phyloP scores from a whole-genome alignment of 2,113 vertebrate species.

The Coreoperca whiteheadi region DNA sequence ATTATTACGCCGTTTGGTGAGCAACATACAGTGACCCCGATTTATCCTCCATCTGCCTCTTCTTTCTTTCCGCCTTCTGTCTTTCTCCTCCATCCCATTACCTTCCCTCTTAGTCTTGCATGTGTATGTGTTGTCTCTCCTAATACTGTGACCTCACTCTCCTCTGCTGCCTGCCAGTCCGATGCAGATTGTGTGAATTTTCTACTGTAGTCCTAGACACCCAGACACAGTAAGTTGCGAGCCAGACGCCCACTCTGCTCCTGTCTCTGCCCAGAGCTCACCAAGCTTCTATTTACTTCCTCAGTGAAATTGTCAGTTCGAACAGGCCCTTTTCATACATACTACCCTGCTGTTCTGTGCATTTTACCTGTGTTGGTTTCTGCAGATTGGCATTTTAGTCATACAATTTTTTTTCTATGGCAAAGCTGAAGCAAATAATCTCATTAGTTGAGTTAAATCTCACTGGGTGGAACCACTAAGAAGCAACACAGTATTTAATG shows the following conservation, averaged over 20 bases:
- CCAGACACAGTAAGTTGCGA: slow-evolving; percentile 74
- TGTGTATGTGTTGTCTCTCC: slow-evolving; percentile 43
- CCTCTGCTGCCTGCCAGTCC: slow-evolving; percentile 73
- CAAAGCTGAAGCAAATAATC: not conserved
- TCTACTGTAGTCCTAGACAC: slow-evolving; percentile 81
- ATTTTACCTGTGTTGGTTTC: slow-evolving; percentile 18
- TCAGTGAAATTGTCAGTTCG: slow-evolving; percentile 39
- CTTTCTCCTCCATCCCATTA: slow-evolving; percentile 9
- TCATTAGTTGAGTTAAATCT: not conserved
- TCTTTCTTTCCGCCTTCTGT: slow-evolving; percentile 16
- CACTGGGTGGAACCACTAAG: not conserved
- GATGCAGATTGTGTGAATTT: slow-evolving; percentile 77
- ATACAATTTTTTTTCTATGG: not conserved
- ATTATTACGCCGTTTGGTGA: slow-evolving; percentile 96
- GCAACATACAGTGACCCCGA: slow-evolving; percentile 52
- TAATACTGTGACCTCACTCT: slow-evolving; percentile 64
- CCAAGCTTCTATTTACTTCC: slow-evolving; percentile 77
- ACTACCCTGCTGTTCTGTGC: slow-evolving; percentile 9
- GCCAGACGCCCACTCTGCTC: slow-evolving; percentile 85
- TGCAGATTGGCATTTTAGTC: slow-evolving; percentile 5
- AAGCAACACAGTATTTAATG: not conserved
- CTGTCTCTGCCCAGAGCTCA: slow-evolving; percentile 76
- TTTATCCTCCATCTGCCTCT: slow-evolving; percentile 19
- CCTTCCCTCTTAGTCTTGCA: slow-evolving; percentile 7
- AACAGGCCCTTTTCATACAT: slow-evolving; percentile 15